Evolutionary conservation across 2,888 invertebrate genomes (phyloP), one percentile per base, ranked within the genome.

Genomic region (Heliconius cydno): DNA sequence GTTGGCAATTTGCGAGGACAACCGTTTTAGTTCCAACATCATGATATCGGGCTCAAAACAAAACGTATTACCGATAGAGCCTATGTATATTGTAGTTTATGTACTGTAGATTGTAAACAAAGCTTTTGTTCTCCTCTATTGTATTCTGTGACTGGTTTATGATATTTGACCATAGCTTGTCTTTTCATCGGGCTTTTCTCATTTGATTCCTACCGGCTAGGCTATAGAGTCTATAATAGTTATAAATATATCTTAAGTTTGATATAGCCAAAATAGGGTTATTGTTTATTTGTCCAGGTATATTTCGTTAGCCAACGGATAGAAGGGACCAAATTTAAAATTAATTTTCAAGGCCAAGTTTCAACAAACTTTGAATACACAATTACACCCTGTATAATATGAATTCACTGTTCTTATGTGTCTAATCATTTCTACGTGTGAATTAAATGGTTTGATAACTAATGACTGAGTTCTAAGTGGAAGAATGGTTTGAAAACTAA

Each of bases 21-120:
- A 80, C 80, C 79, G 81, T 79, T 82, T 83, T 81, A 81, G 81
- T 66, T 73, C 77, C 71, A 73, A 79, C 79, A 81, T 81, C 80
- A 72, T 79, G 82, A 82, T 84, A 83, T 83, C 77, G 67, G 71
- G 67, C 28, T 38, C 68, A 63, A 46, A 73, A 68, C 70, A 78
- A 66, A 81, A 79, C 76, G 73, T 73, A 73, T 73, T 73, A 73
- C 60, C 73, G 34, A 60, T 73, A 73, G n/a, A n/a, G 34, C 60
- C 72, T 73, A 73, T 52, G 9, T 52, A 52, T 52, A 52, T 52
- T 22, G 22, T 52, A 70, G 70, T 46, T 5, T 70, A 60, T n/a
- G 60, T 73, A 30, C 25, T 73, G 60, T 73, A 73, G 73, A 60
- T 73, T 73, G 38, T 73, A 60, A 73, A 60, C 60, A 38, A 38